A percentile compares a stretch with the other conserved stretches of the same genome.
Evolutionary conservation across 2,797 vertebrate genomes (phyloP).

Genomic region (Peromyscus nudipes): DNA sequence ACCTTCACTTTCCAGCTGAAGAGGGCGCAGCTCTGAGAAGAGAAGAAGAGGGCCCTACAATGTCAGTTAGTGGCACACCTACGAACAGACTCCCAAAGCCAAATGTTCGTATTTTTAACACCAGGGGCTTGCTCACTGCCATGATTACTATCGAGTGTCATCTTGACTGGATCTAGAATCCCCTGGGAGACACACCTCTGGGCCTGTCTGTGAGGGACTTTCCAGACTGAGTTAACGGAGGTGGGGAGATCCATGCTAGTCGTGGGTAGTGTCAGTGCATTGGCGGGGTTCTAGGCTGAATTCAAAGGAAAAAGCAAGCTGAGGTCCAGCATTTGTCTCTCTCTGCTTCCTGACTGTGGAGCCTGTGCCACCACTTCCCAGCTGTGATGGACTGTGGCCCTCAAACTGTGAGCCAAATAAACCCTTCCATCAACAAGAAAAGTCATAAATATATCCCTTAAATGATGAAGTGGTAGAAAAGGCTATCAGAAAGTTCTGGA

Average conservation of each 20-base stretch:
- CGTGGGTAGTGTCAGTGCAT: not conserved
- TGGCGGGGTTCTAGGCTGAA: not conserved
- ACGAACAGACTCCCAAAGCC: not conserved
- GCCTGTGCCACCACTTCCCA: not conserved
- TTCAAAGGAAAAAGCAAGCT: not conserved
- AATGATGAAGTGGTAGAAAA: slow-evolving; percentile 28
- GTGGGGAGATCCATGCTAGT: not conserved
- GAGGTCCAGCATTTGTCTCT: not conserved
- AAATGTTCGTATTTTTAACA: not conserved
- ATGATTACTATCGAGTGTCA: not conserved
- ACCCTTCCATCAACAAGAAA: not conserved
- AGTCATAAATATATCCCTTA: not conserved
- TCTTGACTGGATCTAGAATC: not conserved
- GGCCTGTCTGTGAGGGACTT: not conserved
- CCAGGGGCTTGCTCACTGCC: not conserved
- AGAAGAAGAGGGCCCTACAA: not conserved
- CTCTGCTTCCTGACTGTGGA: not conserved
- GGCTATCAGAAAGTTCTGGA: not conserved
- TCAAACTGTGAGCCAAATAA: not conserved
- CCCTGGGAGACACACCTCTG: not conserved
- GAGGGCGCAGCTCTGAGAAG: not conserved
- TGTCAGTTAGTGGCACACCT: not conserved
- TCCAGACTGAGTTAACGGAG: not conserved
- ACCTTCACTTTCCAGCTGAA: not conserved
- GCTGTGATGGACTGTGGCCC: not conserved